A percentile compares a stretch with the other conserved stretches of the same genome.
phyloP scores from a whole-genome alignment of 2,888 invertebrate genomes.

The Piscicola geometra region DNA sequence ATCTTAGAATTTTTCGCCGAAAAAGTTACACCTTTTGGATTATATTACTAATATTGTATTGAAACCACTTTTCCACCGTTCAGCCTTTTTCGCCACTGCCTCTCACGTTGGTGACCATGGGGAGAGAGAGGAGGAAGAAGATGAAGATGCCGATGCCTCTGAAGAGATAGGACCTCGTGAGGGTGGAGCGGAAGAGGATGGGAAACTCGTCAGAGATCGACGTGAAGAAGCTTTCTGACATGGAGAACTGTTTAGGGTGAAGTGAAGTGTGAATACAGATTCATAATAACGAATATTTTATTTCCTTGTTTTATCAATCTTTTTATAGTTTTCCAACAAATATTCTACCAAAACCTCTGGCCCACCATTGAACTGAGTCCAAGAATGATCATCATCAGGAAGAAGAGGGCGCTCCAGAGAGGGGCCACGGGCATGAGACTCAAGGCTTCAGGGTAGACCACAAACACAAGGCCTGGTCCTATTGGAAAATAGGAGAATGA shows the following conservation, averaged over 20 bases:
- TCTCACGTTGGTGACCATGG: slow-evolving; percentile 49
- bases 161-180: slow-evolving; percentile 42
- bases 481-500: too few relatives aligned
- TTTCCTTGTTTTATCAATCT: too few relatives aligned
- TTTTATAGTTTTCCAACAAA: too few relatives aligned
- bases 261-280: too few relatives aligned
- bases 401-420: slow-evolving; percentile 55
- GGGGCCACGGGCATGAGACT: slow-evolving; percentile 51
- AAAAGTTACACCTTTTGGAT: too few relatives aligned
- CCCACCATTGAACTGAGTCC: slow-evolving; percentile 55
- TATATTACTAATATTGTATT: not conserved
- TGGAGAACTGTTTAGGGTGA: slow-evolving; percentile 53
- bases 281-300: too few relatives aligned
- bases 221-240: slow-evolving; percentile 45
- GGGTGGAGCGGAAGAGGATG: slow-evolving; percentile 25
- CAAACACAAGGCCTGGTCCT: slow-evolving; percentile 49
- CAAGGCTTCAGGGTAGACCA: slow-evolving; percentile 22
- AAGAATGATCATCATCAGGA: slow-evolving; percentile 55
- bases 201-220: slow-evolving; percentile 42
- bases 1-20: too few relatives aligned
- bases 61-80: not conserved
- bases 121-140: slow-evolving; percentile 48
- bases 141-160: slow-evolving; percentile 45
- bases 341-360: too few relatives aligned
- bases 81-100: not conserved